A percentile compares a stretch with the other conserved stretches of the same genome.
Evolutionary conservation across 1,140 invertebrate genomes (phyloP).

Genomic region (Eumaeus atala): DNA sequence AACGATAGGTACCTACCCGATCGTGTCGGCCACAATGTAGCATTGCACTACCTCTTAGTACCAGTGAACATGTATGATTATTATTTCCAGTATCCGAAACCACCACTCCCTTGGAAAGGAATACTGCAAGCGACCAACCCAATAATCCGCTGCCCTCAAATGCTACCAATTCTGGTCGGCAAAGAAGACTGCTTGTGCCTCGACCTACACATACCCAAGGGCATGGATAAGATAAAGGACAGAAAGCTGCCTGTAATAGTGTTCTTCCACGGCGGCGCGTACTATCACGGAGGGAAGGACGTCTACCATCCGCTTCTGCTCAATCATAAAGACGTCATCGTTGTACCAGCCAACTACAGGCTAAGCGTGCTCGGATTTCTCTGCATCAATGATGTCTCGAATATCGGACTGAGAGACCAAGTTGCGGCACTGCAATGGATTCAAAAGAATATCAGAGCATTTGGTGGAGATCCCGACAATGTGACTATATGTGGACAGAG

Average conservation of each 20-base stretch:
- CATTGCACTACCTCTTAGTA: too few species aligned
- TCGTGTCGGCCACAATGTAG: too few species aligned
- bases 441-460: conserved; percentile 56
- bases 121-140: conserved; percentile 37
- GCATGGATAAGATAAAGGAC: not conserved
- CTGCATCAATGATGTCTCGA: conserved; percentile 36
- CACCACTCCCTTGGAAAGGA: conserved; percentile 41
- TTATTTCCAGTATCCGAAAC: conserved; percentile 41
- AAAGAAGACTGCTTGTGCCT: conserved; percentile 51
- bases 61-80: not conserved
- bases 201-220: conserved; percentile 43
- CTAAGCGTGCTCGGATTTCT: conserved; percentile 38
- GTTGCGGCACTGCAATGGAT: conserved; percentile 60
- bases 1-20: too few species aligned
- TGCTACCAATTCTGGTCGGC: conserved; percentile 31
- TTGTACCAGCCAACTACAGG: conserved; percentile 45
- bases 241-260: conserved; percentile 74
- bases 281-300: conserved; percentile 69
- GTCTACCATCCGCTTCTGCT: conserved; percentile 69
- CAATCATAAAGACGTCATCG: conserved; percentile 40
- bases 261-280: conserved; percentile 77
- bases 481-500: conserved; percentile 72
- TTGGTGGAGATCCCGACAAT: conserved; percentile 68
- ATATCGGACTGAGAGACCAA: conserved; percentile 57
- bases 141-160: conserved; percentile 45